phyloP scores from a whole-genome alignment of 2,113 vertebrate species.

The Puffinus mauretanicus region DNA sequence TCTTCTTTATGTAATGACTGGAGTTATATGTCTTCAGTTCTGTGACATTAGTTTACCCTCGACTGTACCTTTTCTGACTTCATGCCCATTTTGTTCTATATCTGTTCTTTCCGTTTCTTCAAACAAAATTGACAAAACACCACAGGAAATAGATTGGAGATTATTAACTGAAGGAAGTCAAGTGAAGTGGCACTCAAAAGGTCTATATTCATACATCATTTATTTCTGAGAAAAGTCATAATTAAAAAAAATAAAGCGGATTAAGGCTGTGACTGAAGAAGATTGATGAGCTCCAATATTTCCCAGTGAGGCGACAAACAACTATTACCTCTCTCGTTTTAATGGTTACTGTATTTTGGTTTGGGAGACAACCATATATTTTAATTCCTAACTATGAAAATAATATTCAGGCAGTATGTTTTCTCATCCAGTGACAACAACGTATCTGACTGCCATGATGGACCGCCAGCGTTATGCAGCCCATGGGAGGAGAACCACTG shows the following conservation, averaged over 20 bases:
- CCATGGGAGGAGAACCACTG: neutral
- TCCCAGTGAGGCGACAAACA: neutral
- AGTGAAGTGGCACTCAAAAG: neutral
- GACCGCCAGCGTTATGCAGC: neutral
- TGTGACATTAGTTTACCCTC: neutral
- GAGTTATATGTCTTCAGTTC: neutral
- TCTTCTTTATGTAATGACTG: neutral
- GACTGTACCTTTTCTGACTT: neutral
- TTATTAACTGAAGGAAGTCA: neutral
- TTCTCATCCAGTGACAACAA: neutral
- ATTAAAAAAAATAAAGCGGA: neutral
- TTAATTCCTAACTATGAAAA: neutral
- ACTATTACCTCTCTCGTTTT: neutral
- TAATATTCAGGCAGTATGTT: neutral
- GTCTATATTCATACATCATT: neutral
- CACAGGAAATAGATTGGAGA: neutral
- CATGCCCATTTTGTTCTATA: fast-evolving
- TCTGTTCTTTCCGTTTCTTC: neutral
- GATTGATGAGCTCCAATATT: neutral
- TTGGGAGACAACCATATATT: neutral
- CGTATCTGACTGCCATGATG: neutral
- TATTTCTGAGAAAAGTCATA: neutral
- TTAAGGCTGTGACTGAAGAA: neutral
- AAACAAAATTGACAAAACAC: neutral
- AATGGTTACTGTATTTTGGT: neutral